phyloP scores from a whole-genome alignment of 2,113 vertebrate species.

The Sphaerodactylus townsendi region DNA sequence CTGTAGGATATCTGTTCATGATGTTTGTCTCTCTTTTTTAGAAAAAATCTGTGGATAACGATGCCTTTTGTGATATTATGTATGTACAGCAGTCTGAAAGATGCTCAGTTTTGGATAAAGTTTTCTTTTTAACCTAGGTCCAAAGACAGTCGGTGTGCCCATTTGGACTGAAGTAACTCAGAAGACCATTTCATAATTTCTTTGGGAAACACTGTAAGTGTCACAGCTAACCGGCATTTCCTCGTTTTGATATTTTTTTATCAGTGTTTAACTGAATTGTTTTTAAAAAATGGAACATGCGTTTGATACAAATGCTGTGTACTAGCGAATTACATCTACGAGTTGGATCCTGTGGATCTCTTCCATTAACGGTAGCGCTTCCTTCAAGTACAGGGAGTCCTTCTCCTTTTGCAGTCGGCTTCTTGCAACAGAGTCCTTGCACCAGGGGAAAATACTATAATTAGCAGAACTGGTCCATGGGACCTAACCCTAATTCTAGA shows the following conservation, averaged over 20 bases:
- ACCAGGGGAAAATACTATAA: no score
- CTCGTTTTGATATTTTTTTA: accelerated
- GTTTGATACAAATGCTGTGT: background rate
- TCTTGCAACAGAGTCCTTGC: no score
- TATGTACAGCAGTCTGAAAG: background rate
- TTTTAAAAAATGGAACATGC: no score
- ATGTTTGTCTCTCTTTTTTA: background rate
- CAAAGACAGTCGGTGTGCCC: background rate
- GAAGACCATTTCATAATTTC: background rate
- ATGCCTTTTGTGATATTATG: background rate
- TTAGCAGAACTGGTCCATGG: no score
- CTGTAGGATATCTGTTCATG: background rate
- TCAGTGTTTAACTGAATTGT: background rate
- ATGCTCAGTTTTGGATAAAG: background rate
- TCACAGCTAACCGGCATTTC: background rate
- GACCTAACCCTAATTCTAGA: background rate
- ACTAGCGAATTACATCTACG: background rate
- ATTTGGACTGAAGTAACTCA: background rate
- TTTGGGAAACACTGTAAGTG: conserved; percentile 56
- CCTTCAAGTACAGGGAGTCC: no score
- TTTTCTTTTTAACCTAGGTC: background rate
- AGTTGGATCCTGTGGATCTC: no score
- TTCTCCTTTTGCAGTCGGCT: no score
- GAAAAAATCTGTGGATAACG: background rate
- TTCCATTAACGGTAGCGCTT: no score